Evolutionary conservation across 2,888 invertebrate genomes (phyloP).

Genomic region (Cheilosia impressa): DNA sequence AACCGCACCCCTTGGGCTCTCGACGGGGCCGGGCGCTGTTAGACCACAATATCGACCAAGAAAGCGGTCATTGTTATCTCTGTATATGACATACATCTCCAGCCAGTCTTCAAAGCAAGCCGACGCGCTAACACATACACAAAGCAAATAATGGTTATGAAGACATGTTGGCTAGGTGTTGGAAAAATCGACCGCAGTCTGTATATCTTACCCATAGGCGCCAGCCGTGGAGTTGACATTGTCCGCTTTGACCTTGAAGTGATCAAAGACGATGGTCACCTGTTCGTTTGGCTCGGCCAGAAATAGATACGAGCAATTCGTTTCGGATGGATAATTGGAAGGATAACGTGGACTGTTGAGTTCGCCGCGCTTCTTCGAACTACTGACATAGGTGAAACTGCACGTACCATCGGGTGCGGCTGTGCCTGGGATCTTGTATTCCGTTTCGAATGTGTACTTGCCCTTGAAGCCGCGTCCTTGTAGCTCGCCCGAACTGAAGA

Average conservation of each 20-base stretch:
- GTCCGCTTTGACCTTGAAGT: constrained; percentile 94
- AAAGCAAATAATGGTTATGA: constrained; percentile 7
- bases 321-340: constrained; percentile 97
- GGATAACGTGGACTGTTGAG: constrained; percentile 98
- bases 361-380: constrained; percentile 93
- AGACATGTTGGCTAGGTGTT: no score
- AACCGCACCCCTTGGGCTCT: constrained; percentile 94
- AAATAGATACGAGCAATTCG: constrained; percentile 97
- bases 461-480: constrained; percentile 95
- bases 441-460: constrained; percentile 86
- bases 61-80: constrained; percentile 91
- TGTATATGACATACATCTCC: constrained; percentile 95
- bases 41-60: constrained; percentile 96
- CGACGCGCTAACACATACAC: constrained; percentile 85
- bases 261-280: constrained; percentile 95
- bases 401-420: constrained; percentile 96
- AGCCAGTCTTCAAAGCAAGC: constrained; percentile 97
- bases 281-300: constrained; percentile 94
- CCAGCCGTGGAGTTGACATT: constrained; percentile 90
- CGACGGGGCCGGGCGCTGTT: constrained; percentile 97
- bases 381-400: constrained; percentile 95
- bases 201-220: constrained; percentile 87
- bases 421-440: constrained; percentile 97
- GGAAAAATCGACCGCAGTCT: not conserved
- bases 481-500: constrained; percentile 96